Evolutionary conservation across 1,140 invertebrate genomes (phyloP).

Genomic region (Lamellibrachia luymesi): DNA sequence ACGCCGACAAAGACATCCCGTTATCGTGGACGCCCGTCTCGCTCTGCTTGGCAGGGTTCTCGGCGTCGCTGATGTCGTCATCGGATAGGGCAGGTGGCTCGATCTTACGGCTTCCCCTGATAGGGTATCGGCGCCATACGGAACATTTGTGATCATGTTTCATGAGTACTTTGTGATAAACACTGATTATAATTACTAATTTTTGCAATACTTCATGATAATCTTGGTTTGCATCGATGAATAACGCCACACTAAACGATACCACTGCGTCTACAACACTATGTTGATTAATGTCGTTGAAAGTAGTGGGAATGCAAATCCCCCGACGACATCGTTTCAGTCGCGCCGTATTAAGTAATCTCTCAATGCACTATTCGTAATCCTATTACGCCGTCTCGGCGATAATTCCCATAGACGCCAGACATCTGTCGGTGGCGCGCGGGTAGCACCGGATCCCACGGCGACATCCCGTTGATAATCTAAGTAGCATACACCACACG

Average conservation of each 20-base stretch:
- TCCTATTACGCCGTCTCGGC: too few species aligned
- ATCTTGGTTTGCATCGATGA: neutral
- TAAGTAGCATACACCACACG: too few species aligned
- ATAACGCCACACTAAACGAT: neutral
- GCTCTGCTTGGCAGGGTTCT: neutral
- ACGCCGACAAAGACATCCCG: neutral
- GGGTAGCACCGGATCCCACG: too few species aligned
- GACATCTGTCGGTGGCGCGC: too few species aligned
- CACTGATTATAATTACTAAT: neutral
- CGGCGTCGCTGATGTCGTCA: neutral
- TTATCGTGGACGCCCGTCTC: neutral
- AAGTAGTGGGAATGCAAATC: too few species aligned
- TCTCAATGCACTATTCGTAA: too few species aligned
- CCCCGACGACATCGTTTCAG: too few species aligned
- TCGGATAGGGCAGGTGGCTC: neutral
- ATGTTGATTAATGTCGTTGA: too few species aligned
- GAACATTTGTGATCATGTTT: neutral
- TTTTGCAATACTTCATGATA: neutral
- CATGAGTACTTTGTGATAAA: neutral
- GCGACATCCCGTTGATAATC: too few species aligned
- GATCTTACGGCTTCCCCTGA: neutral
- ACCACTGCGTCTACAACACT: too few species aligned
- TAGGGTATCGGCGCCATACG: neutral
- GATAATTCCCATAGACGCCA: too few species aligned
- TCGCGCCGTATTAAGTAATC: too few species aligned